Percentiles rank a stretch among this genome's conserved stretches.
Evolutionary conservation across 2,888 invertebrate species (phyloP).

Genomic region (Minunthozetes semirufus): DNA sequence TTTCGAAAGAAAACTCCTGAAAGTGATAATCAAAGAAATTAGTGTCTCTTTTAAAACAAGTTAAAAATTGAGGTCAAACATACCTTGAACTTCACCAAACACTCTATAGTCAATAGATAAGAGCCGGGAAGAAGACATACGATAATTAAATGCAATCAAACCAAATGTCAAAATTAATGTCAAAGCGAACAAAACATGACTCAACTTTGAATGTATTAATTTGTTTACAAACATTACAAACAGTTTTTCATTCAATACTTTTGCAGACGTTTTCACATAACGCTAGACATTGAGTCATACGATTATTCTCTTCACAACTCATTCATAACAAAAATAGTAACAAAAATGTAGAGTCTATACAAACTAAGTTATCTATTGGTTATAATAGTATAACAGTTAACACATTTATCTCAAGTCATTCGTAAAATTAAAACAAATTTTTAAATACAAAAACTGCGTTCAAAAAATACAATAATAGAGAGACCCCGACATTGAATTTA

Average conservation of each 20-base stretch:
- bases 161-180: neutral
- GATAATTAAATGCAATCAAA: neutral
- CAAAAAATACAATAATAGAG: too few species aligned
- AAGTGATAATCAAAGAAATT: neutral
- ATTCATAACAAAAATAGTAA: neutral
- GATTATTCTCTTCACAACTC: neutral
- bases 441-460: too few species aligned
- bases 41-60: neutral
- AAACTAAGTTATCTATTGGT: neutral
- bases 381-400: neutral
- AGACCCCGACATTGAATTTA: too few species aligned
- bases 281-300: neutral
- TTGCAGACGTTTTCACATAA: neutral
- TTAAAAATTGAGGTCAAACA: neutral
- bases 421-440: too few species aligned
- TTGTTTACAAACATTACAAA: constrained; percentile 3
- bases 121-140: neutral
- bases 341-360: neutral
- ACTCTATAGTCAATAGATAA: constrained; percentile 29
- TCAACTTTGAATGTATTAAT: neutral
- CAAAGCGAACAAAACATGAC: neutral
- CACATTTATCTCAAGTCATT: neutral
- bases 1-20: constrained; percentile 33
- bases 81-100: constrained; percentile 31
- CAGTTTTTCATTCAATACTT: neutral